Evolutionary conservation across 2,888 invertebrate species (phyloP), one percentile per base, ranked within the genome.

Genomic region (Cerastis rubricosa): DNA sequence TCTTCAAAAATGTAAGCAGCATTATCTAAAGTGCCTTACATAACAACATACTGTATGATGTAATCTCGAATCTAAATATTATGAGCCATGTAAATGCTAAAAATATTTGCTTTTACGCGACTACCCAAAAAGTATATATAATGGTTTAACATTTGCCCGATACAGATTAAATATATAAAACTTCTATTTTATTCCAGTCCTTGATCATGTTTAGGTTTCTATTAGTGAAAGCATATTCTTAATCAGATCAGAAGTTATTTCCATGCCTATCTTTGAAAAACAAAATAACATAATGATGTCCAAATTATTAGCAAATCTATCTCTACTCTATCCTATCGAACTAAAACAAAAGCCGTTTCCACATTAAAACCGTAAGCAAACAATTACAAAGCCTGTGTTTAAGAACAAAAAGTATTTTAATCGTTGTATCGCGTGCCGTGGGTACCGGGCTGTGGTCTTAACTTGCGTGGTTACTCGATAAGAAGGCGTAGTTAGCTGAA

Each of bases 371-470:
- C 72, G 76, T 86, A 81, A 84, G 87, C 90, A 91, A 93, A 93
- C 94, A 94, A 94, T 94, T 93, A 93, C 92, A 91, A 94, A 93
- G 92, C 88, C 89, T 88, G 87, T 91, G 91, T 92, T 93, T 91
- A 91, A 92, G 91, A 92, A 92, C 88, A 91, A 91, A 92, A 91
- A 89, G 92, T 92, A 85, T 90, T 90, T 94, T 94, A 95, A 95
- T 95, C 93, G 94, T 81, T 77, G 77, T 88, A 91, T 96, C 93
- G 96, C 95, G 95, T 95, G 95, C 92, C 92, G 85, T 73, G 75
- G 81, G 88, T 89, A 91, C 91, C 89, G 80, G 87, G 86, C 89
- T 91, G 91, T 90, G 91, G 92, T 93, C 92, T 94, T 93, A 94
- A 92, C 90, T 86, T 84, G 83, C 80, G 89, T 88, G 90, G 91